These are phyloP conservation scores for Dunckerocampus dactyliophorus DNA, from an alignment of 2,113 vertebrate genomes.

Conservation along the genomic window DNA sequence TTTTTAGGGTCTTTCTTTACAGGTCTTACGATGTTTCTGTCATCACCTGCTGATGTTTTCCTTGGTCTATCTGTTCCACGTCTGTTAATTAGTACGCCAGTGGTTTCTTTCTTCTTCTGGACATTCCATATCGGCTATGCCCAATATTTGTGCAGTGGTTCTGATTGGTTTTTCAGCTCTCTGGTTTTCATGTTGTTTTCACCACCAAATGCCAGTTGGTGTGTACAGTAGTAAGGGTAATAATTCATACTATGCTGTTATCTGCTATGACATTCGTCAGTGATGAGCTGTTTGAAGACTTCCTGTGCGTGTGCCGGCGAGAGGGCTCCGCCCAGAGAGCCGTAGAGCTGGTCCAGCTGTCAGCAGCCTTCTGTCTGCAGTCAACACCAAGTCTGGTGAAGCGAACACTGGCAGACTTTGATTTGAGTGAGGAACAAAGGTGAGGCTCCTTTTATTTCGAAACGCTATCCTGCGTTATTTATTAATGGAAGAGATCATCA, in stretches of 20 bases:
- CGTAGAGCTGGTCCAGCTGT: conserved; percentile 80
- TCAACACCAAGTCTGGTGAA: conserved; percentile 64
- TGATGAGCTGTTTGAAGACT: conserved; percentile 69
- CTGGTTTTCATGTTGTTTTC: not conserved
- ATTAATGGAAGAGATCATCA: no score
- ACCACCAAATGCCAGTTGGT: not conserved
- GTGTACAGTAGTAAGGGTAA: not conserved
- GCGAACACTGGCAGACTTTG: conserved; percentile 35
- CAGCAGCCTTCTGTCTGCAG: conserved; percentile 73
- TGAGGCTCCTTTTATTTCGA: conserved; percentile 54
- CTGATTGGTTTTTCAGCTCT: no score
- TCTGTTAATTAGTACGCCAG: no score
- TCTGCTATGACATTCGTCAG: conserved; percentile 58
- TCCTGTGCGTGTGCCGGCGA: conserved; percentile 69
- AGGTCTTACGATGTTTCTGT: no score
- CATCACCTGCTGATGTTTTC: no score
- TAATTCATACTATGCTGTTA: not conserved
- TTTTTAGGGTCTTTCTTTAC: no score
- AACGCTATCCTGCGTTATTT: no score
- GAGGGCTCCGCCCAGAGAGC: conserved; percentile 61
- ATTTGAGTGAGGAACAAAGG: conserved; percentile 64
- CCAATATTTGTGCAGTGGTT: no score
- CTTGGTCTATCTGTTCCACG: no score
- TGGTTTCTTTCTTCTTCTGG: no score
- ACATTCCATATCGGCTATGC: no score